Conservation (phyloP, 2,888 invertebrate genomes). For the Rapana venosa region DNA sequence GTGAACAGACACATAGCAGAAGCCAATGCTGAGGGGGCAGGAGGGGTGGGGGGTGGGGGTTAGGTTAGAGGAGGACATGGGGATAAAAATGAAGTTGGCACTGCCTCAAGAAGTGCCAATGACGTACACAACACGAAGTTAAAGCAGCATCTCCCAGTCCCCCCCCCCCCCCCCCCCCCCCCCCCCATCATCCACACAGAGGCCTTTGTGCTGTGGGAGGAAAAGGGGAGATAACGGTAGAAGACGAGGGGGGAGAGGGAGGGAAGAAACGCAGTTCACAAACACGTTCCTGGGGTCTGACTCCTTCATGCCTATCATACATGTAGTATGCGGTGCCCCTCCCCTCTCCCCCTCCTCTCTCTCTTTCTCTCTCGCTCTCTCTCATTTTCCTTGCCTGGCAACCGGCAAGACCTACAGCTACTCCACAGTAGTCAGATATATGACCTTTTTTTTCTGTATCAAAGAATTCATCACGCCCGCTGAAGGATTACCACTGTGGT, state of each 20-base stretch:
- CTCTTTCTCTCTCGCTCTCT: neutral
- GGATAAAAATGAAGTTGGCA: neutral
- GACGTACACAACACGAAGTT: neutral
- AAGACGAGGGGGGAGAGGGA: neutral
- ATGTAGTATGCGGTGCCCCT: too few species aligned
- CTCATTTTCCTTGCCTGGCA: neutral
- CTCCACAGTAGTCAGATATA: too few species aligned
- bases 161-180: neutral
- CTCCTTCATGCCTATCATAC: neutral
- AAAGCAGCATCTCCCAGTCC: neutral
- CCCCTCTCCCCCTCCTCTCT: constrained; percentile 2
- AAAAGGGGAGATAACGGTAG: neutral
- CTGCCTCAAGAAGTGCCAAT: neutral
- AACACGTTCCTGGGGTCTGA: neutral
- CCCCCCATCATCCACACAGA: neutral
- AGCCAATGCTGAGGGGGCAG: neutral
- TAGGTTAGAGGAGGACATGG: neutral
- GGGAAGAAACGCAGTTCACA: neutral
- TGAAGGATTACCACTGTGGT: too few species aligned
- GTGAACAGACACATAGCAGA: neutral
- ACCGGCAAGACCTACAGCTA: too few species aligned
- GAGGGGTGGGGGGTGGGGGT: neutral
- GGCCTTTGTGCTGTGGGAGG: neutral
- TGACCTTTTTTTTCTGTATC: too few species aligned
- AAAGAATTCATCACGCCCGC: too few species aligned